A percentile compares a stretch with the other conserved stretches of the same genome.
These are phyloP conservation scores for Bucorvus abyssinicus DNA, from an alignment of 2,797 vertebrate genomes.

Conservation along the genomic window DNA sequence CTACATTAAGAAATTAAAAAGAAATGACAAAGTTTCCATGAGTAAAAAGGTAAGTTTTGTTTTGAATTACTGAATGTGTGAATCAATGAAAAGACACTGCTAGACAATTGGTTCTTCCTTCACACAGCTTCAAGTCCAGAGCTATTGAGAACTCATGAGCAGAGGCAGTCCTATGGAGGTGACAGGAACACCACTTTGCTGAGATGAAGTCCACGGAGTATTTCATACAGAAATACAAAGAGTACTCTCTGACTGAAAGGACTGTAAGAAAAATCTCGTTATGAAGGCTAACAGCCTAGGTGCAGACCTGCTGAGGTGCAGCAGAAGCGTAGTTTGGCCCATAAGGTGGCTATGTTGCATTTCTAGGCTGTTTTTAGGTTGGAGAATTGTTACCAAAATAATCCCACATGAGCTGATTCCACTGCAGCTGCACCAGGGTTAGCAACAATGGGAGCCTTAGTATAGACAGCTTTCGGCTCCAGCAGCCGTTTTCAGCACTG, in stretches of 20 bases:
- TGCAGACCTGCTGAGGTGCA: background rate
- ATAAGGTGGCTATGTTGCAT: background rate
- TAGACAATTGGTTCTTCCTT: background rate
- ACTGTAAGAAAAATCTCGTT: background rate
- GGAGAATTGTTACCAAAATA: conserved; percentile 31
- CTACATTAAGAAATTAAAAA: background rate
- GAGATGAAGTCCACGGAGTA: background rate
- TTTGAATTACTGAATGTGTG: background rate
- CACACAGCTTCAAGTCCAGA: background rate
- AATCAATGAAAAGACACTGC: background rate
- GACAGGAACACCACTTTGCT: background rate
- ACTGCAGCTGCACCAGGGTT: conserved; percentile 59
- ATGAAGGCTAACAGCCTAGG: background rate
- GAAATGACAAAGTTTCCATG: background rate
- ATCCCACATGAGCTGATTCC: conserved; percentile 14
- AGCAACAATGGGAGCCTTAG: conserved; percentile 59
- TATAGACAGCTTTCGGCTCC: conserved; percentile 37
- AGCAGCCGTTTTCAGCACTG: conserved; percentile 59
- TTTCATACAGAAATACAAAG: background rate
- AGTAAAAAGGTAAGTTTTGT: background rate
- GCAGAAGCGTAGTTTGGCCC: background rate
- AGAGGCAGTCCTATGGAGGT: background rate
- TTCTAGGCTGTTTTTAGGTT: background rate
- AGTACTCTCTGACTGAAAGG: background rate
- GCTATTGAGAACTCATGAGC: background rate